Evolutionary conservation across 2,113 vertebrate genomes (phyloP).

Genomic region (Micronycteris hirsuta): DNA sequence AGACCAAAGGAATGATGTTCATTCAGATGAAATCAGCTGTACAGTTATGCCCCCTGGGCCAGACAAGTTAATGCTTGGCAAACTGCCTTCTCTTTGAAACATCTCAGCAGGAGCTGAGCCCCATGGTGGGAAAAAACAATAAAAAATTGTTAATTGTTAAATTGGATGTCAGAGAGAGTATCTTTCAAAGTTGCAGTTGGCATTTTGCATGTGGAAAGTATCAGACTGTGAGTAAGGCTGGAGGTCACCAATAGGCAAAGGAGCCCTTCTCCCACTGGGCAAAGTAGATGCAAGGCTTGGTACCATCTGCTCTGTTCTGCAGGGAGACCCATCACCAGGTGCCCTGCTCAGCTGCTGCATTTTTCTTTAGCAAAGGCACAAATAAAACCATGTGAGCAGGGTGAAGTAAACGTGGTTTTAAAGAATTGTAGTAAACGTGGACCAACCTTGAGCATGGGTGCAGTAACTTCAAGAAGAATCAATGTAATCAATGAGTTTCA

Average conservation of each 20-base stretch:
- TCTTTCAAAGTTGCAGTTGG: slow-evolving; percentile 50
- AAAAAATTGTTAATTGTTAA: slow-evolving; percentile 68
- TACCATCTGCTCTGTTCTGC: slow-evolving; percentile 38
- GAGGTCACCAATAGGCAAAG: slow-evolving; percentile 24
- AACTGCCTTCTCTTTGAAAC: slow-evolving; percentile 63
- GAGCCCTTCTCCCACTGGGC: background rate
- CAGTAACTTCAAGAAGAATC: background rate
- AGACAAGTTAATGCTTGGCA: slow-evolving; percentile 70
- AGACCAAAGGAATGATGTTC: slow-evolving; percentile 71
- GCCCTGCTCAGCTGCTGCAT: background rate
- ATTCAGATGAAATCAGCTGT: slow-evolving; percentile 66
- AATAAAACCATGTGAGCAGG: background rate
- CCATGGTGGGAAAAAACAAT: slow-evolving; percentile 53
- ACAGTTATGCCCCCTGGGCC: slow-evolving; percentile 58
- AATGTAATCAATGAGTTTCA: background rate
- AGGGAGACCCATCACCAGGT: background rate
- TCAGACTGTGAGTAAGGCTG: background rate
- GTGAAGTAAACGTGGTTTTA: background rate
- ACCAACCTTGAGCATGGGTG: background rate
- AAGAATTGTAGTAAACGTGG: background rate
- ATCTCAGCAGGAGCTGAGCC: slow-evolving; percentile 61
- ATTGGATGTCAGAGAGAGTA: slow-evolving; percentile 69
- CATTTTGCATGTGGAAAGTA: slow-evolving; percentile 36
- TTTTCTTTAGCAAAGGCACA: background rate
- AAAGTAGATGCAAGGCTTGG: background rate